Evolutionary conservation across 2,113 vertebrate species (phyloP).

Genomic region (Xiphophorus couchianus): DNA sequence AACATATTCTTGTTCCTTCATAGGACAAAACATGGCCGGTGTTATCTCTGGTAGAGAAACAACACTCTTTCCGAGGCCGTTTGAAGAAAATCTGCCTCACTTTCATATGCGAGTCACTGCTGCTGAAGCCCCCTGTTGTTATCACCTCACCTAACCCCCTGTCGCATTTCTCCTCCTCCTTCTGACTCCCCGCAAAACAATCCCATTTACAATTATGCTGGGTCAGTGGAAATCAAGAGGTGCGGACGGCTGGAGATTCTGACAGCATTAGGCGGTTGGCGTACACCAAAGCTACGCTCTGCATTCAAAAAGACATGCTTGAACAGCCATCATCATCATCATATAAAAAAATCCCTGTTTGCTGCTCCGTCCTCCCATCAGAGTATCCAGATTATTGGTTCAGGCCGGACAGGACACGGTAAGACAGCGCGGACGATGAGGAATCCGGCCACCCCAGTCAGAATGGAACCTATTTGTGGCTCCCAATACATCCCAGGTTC

Average conservation of each 20-base stretch:
- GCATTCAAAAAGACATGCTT: constrained; percentile 15
- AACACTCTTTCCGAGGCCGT: too few relatives aligned
- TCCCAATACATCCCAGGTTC: constrained; percentile 2
- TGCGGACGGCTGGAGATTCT: constrained; percentile 1
- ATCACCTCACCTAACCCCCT: constrained; percentile 2
- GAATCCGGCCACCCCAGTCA: background rate
- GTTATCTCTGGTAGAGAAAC: background rate
- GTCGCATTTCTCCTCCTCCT: background rate
- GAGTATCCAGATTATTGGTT: constrained; percentile 4
- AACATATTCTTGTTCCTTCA: too few relatives aligned
- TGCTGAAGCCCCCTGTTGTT: background rate
- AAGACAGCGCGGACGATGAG: constrained; percentile 1
- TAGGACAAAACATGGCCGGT: too few relatives aligned
- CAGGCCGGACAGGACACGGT: background rate
- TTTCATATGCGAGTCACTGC: background rate
- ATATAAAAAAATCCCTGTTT: constrained; percentile 4
- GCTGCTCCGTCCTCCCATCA: constrained; percentile 1
- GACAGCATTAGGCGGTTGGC: background rate
- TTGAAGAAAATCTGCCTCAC: constrained; percentile 3
- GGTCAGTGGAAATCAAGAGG: background rate
- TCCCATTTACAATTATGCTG: constrained; percentile 5
- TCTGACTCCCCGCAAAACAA: constrained; percentile 12
- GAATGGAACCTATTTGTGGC: constrained; percentile 3
- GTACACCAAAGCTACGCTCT: constrained; percentile 5
- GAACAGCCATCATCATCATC: background rate